Base-by-base conservation (phyloP, 2,113 vertebrate genomes). In the Elephantulus edwardii region DNA sequence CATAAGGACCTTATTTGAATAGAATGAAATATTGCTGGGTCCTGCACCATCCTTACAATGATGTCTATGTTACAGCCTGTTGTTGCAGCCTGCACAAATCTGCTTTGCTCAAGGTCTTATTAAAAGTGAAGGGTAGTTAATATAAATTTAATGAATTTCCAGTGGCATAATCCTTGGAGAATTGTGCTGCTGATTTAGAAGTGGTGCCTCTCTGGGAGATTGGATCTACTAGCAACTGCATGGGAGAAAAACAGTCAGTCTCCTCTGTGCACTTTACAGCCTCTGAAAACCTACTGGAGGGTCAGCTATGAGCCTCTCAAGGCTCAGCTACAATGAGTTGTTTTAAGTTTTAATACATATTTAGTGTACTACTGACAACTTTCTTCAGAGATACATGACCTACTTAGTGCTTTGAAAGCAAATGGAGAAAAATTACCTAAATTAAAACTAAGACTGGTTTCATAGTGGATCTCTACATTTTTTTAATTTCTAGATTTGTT, bases 401-500 rank as follows among this genome's bases (percentile, higher is more conserved):
- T 75, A 38, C 46, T 77, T 91, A 83, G 52, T 62, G 94, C 68
- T 44, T 87, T 79, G 48, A 91, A 81, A 94, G 93, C 28, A 90
- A 92, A 78, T 40, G 26, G 42, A 26, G 19, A 72, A 90, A 86
- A 46, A n/a, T 50, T 89, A 83, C 33, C 40, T 89, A 54, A 84
- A 12, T 81, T 81, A 77, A 86, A 90, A 60, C 62, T 90, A 48
- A 74, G 35, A 28, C 74, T 30, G 16, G 7, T 87, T 93, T 94
- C 33, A 58, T n/a, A 72, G 82, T 80, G 84, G 46, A 46, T 84
- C 70, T 26, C 38, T 11, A 19, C 42, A 86, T 64, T 40, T 5
- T 17, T 87, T 94, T n/a, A 8, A 30, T 80, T 86, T 90, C 70
- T 85, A 72, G 52, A 52, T 87, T 14, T 90, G 38, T 86, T 89